Evolutionary conservation across 2,113 vertebrate species (phyloP).

Genomic region (Clarias batrachus): DNA sequence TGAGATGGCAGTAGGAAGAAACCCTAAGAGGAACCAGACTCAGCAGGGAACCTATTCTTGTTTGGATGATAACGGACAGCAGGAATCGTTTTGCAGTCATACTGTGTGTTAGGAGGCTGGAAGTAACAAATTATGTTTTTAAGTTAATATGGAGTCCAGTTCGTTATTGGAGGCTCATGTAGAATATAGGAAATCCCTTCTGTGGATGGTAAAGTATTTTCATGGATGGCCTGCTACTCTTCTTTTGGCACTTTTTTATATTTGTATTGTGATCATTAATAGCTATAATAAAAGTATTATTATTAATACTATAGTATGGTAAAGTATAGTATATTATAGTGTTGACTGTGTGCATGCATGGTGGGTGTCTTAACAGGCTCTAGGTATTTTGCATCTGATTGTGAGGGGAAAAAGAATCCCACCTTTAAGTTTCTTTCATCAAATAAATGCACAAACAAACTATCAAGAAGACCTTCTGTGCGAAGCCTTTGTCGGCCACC

Average conservation of each 20-base stretch:
- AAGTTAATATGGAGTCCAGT: too few species aligned
- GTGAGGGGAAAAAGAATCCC: conserved; percentile 46
- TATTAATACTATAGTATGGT: neutral
- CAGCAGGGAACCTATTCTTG: too few species aligned
- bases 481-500: conserved; percentile 55
- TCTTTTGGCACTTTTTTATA: neutral
- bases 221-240: neutral
- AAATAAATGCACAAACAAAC: conserved; percentile 46
- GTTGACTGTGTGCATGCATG: conserved; percentile 37
- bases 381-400: conserved; percentile 57
- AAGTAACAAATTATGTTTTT: too few species aligned
- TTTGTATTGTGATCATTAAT: neutral
- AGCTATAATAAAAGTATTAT: neutral
- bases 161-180: too few species aligned
- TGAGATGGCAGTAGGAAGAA: too few species aligned
- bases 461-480: conserved; percentile 59
- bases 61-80: too few species aligned
- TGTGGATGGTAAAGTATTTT: neutral
- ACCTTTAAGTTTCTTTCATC: conserved; percentile 32
- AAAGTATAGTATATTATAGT: neutral
- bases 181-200: too few species aligned
- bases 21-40: too few species aligned
- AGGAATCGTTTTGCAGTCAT: too few species aligned
- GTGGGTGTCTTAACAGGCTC: conserved; percentile 27
- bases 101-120: too few species aligned